Evolutionary conservation across 2,113 vertebrate genomes (phyloP).

Genomic region (Mus pahari): DNA sequence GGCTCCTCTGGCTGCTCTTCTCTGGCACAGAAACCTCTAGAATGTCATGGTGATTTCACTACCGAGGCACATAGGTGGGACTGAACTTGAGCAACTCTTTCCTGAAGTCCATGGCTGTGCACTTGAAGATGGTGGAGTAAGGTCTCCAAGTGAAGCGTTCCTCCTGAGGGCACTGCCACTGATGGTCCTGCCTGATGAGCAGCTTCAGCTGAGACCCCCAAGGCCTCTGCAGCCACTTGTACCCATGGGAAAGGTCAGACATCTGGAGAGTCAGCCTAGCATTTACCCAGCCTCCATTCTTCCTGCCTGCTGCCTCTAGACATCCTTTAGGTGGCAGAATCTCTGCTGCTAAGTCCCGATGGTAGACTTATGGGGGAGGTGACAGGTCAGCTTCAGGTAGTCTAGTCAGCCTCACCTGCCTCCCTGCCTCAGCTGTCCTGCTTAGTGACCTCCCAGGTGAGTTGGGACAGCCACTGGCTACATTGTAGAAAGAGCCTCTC

Average conservation of each 20-base stretch:
- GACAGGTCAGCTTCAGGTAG: not conserved
- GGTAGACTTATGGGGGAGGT: not conserved
- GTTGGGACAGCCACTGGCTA: not conserved
- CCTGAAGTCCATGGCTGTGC: fast-evolving
- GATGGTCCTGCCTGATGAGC: fast-evolving
- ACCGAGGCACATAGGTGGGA: not conserved
- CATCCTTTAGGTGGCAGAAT: not conserved
- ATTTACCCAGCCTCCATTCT: not conserved
- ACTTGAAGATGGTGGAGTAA: not conserved
- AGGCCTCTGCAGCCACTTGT: not conserved
- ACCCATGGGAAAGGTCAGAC: not conserved
- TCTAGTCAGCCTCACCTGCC: not conserved
- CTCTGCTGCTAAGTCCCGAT: not conserved
- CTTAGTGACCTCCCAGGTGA: not conserved
- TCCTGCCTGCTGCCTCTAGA: not conserved
- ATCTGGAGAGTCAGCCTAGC: not conserved
- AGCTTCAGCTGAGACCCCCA: not conserved
- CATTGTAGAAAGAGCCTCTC: not conserved
- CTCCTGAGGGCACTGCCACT: not conserved
- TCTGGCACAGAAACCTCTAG: not conserved
- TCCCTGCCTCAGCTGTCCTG: not conserved
- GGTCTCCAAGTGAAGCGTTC: fast-evolving
- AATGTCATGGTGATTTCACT: fast-evolving
- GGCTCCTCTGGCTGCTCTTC: too few species aligned
- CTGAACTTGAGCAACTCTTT: not conserved